Conservation (phyloP, 2,113 vertebrate species). For the Atrichornis clamosus region DNA sequence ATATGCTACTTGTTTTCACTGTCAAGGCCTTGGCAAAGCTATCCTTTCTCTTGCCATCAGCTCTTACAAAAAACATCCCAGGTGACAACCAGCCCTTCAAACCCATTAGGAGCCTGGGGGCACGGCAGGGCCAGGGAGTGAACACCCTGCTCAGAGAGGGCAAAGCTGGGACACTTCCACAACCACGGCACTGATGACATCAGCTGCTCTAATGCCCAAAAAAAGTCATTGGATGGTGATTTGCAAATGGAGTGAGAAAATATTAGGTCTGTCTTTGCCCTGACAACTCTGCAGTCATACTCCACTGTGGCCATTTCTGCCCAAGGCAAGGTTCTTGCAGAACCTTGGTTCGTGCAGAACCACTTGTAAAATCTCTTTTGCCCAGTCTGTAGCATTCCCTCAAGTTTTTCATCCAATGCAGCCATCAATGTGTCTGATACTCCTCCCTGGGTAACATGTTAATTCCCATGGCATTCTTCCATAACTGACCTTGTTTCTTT, state of each 20-base stretch:
- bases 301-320: background rate
- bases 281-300: background rate
- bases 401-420: background rate
- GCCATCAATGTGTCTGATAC: background rate
- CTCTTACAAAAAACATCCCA: background rate
- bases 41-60: background rate
- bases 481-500: background rate
- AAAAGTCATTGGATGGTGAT: no score
- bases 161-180: background rate
- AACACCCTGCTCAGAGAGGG: background rate
- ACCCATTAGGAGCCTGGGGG: accelerated
- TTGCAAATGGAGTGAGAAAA: background rate
- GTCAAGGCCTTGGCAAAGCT: background rate
- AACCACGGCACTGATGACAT: background rate
- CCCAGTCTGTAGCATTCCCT: background rate
- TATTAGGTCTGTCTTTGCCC: background rate
- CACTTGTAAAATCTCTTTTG: background rate
- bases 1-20: background rate
- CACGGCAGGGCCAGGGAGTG: background rate
- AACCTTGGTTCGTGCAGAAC: background rate
- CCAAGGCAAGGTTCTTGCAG: background rate
- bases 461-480: background rate
- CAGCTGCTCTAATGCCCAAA: background rate
- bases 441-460: background rate
- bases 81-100: background rate